Evolutionary conservation across 2,797 vertebrate species (phyloP).

Genomic region (Anomalospiza imberbis): DNA sequence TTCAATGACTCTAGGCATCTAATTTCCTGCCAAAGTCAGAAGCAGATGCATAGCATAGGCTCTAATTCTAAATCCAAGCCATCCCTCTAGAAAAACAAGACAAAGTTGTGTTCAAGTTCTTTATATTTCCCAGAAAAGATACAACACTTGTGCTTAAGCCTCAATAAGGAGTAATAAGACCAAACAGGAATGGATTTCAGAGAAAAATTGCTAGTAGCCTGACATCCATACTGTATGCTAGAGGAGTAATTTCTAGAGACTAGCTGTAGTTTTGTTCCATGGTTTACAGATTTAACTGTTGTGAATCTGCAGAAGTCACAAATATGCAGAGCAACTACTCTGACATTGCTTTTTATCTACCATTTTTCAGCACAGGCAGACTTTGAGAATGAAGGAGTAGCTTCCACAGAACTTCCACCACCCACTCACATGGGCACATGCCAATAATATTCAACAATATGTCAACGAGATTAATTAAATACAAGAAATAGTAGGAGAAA

Average conservation of each 20-base stretch:
- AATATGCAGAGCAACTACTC: not conserved
- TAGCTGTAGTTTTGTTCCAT: not conserved
- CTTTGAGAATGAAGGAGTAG: not conserved
- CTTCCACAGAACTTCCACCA: not conserved
- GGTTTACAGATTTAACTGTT: not conserved
- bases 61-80: not conserved
- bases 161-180: not conserved
- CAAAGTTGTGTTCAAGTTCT: not conserved
- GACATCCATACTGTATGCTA: not conserved
- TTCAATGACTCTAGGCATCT: not conserved
- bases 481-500: not conserved
- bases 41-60: not conserved
- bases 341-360: not conserved
- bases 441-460: not conserved
- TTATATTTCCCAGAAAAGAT: not conserved
- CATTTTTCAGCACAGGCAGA: not conserved
- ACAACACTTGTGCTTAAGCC: not conserved
- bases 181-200: not conserved
- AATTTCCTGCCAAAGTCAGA: not conserved
- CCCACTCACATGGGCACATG: not conserved
- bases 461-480: not conserved
- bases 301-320: not conserved
- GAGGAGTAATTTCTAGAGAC: not conserved
- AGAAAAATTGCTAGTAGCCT: not conserved
- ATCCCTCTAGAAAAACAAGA: not conserved